These are phyloP conservation scores for Littorina saxatilis DNA, from an alignment of 1,140 invertebrate genomes.

Conservation along the genomic window DNA sequence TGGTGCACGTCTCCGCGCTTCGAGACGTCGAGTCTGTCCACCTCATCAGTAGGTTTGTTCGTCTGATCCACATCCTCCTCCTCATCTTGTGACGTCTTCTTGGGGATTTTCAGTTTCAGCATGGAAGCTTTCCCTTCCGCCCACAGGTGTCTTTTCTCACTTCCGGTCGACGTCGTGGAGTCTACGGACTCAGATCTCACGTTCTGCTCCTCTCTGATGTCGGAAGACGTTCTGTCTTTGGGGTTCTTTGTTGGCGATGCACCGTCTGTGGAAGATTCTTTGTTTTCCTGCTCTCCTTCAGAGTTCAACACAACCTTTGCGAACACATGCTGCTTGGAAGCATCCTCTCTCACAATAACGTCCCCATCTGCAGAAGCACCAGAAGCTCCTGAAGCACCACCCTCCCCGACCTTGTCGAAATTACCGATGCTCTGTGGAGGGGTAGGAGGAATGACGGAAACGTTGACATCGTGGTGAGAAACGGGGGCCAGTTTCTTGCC, in stretches of 20 bases:
- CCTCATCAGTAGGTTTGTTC: not conserved
- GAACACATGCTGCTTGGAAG: conserved; percentile 23
- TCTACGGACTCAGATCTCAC: conserved; percentile 9
- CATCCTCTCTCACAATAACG: not conserved
- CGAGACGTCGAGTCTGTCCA: not conserved
- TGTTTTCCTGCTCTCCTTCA: not conserved
- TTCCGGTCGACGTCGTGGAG: conserved; percentile 21
- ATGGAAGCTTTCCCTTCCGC: not conserved
- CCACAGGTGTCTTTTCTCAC: conserved; percentile 22
- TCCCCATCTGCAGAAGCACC: not conserved
- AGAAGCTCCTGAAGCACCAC: not conserved
- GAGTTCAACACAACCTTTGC: conserved; percentile 20
- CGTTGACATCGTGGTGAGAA: not conserved
- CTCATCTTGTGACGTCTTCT: not conserved
- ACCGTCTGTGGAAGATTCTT: not conserved
- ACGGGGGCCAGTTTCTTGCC: not conserved
- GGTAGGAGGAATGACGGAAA: not conserved
- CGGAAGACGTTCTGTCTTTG: not conserved
- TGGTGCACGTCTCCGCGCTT: not conserved
- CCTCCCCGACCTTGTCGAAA: not conserved
- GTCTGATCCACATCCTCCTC: not conserved
- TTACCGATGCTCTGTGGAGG: not conserved
- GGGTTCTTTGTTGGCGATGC: not conserved
- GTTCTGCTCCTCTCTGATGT: not conserved
- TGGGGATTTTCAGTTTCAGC: conserved; percentile 32